A percentile compares a stretch with the other conserved stretches of the same genome.
These are phyloP conservation scores for Apaloderma vittatum DNA, from an alignment of 2,113 vertebrate genomes.

Conservation along the genomic window DNA sequence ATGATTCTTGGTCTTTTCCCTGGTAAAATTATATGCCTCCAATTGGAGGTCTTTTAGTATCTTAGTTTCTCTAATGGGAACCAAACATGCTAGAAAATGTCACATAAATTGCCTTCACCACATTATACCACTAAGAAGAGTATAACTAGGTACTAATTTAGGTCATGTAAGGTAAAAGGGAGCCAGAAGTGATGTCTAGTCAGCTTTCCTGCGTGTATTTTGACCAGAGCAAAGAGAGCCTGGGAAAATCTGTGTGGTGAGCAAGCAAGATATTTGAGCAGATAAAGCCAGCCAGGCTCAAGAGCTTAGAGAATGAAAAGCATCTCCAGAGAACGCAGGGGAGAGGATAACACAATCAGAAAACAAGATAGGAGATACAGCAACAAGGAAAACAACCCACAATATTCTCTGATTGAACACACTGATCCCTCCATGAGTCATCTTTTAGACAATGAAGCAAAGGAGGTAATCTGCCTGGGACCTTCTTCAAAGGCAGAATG, in stretches of 20 bases:
- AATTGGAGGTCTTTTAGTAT: not conserved
- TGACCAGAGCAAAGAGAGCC: not conserved
- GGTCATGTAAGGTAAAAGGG: conserved; percentile 31
- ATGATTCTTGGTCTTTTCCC: conserved; percentile 33
- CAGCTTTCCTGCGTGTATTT: conserved; percentile 15
- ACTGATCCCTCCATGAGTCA: not conserved
- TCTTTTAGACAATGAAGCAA: not conserved
- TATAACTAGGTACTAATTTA: conserved; percentile 22
- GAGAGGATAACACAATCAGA: not conserved
- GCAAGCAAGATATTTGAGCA: not conserved
- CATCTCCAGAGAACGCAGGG: not conserved
- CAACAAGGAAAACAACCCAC: not conserved
- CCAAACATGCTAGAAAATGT: conserved; percentile 27
- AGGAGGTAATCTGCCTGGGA: not conserved
- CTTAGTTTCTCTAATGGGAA: conserved; percentile 33
- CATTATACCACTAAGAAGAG: not conserved
- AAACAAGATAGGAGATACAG: not conserved
- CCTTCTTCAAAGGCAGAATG: not conserved
- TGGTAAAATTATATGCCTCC: conserved; percentile 21
- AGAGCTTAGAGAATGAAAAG: not conserved
- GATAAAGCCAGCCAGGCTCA: not conserved
- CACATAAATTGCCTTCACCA: conserved; percentile 13
- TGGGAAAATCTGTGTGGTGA: not conserved
- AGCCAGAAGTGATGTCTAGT: not conserved
- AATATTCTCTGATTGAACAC: not conserved